Evolutionary conservation across 2,113 vertebrate species (phyloP), one percentile per base, ranked within the genome.

Genomic region (Strix aluco): DNA sequence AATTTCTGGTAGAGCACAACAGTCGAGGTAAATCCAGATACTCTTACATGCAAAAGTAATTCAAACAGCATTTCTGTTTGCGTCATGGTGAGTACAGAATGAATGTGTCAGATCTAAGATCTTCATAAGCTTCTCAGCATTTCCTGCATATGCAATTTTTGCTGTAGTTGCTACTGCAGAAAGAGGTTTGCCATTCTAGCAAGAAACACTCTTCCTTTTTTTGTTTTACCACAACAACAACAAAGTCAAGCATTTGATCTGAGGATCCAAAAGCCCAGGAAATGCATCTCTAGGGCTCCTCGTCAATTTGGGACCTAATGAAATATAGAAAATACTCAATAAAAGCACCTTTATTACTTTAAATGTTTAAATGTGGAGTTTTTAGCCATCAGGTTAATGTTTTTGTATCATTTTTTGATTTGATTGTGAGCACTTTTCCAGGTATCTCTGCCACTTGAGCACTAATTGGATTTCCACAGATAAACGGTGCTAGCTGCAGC

Each of bases 381-480:
- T 98, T 98, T 98, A 98, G 98, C 98, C 98, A 98, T 98, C 98
- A 98, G 98, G 98, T 98, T 98, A 98, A 98, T 98, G 98, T 98
- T 99, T 99, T 99, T 98, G 98, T 98, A 98, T 99, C 98, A 98
- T 98, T 98, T 97, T 98, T 96, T 99, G 98, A 99, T 99, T 99
- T 98, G 99, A 99, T 99, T 99, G 99, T 99, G 98, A 97, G 98
- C 99, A 99, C 99, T 99, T 99, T 99, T 99, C 99, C 98, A 97
- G 98, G 98, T 99, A 98, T 98, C 99, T 98, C 99, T 99, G 99
- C 99, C 99, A 98, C 99, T 99, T 98, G 97, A 98, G 98, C 98
- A 98, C 98, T 99, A 99, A 99, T 99, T 99, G 97, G 98, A 99
- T 99, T 99, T 99, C 98, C 98, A 98, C 99, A 99, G 99, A 99